These are phyloP conservation scores for Anthonomus grandis DNA, from an alignment of 1,140 invertebrate species.

Conservation along the genomic window DNA sequence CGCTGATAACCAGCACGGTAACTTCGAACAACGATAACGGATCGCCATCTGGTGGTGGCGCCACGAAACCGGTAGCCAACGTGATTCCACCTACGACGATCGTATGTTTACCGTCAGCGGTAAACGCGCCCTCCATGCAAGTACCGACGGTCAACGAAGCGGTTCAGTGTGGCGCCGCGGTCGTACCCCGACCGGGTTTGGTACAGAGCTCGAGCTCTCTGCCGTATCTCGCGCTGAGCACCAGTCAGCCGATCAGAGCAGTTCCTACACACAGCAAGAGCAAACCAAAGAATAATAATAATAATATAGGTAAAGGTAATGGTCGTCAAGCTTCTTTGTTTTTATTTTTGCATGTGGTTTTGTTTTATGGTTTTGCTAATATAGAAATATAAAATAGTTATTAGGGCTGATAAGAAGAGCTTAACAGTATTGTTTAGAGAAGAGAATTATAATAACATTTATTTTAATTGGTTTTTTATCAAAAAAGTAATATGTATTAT, in stretches of 20 bases:
- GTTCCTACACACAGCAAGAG: conserved; percentile 46
- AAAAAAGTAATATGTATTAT: too few species aligned
- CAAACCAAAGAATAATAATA: conserved; percentile 43
- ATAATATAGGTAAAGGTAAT: conserved; percentile 26
- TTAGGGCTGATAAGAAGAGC: too few species aligned
- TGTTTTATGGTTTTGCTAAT: not conserved
- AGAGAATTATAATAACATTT: too few species aligned
- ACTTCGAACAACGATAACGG: conserved; percentile 39
- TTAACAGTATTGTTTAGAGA: too few species aligned
- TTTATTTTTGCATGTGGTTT: not conserved
- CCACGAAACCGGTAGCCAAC: conserved; percentile 43
- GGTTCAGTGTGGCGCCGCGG: conserved; percentile 28
- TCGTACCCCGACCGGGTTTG: conserved; percentile 40
- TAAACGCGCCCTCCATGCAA: conserved; percentile 44
- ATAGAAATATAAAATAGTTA: too few species aligned
- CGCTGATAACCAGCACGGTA: conserved; percentile 48
- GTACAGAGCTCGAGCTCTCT: conserved; percentile 51
- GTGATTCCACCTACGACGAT: conserved; percentile 55
- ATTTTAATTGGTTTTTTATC: too few species aligned
- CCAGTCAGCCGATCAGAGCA: conserved; percentile 47
- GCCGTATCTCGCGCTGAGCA: conserved; percentile 54
- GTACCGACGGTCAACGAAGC: conserved; percentile 44
- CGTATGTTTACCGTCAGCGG: conserved; percentile 51
- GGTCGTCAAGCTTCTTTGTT: conserved; percentile 4
- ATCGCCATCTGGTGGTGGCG: conserved; percentile 42